Conservation (phyloP, 2,113 vertebrate species). For the Sander vitreus region DNA sequence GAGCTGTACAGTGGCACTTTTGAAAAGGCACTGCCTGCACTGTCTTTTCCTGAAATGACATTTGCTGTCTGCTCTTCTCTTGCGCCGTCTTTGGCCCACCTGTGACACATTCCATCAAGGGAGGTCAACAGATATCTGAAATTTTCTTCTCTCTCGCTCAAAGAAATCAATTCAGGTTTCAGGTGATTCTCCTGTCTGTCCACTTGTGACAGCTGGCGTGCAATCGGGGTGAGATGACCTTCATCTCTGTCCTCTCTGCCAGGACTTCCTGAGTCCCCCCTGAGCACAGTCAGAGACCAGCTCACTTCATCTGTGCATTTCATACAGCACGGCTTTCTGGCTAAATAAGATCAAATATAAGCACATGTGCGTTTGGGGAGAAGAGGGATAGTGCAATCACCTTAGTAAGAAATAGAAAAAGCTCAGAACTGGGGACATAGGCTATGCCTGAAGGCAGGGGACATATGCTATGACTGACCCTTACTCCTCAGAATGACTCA, state of each 20-base stretch:
- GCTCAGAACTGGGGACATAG: slow-evolving; percentile 25
- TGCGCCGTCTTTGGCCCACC: slow-evolving; percentile 47
- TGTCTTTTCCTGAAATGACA: slow-evolving; percentile 68
- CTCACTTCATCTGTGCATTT: slow-evolving; percentile 63
- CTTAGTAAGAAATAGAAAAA: background rate
- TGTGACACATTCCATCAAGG: slow-evolving; percentile 75
- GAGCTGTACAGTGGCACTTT: slow-evolving; percentile 29
- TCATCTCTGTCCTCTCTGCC: slow-evolving; percentile 67
- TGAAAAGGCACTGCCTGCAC: slow-evolving; percentile 50
- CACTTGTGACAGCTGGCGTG: slow-evolving; percentile 69
- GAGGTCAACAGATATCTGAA: slow-evolving; percentile 80
- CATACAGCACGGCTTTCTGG: background rate
- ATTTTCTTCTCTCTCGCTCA: slow-evolving; percentile 69
- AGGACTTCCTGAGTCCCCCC: slow-evolving; percentile 53
- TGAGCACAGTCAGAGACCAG: slow-evolving; percentile 44
- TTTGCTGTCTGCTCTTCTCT: slow-evolving; percentile 64
- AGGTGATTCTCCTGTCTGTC: slow-evolving; percentile 77
- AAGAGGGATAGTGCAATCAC: slow-evolving; percentile 1
- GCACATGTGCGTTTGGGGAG: slow-evolving; percentile 8
- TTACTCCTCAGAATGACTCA: slow-evolving; percentile 16
- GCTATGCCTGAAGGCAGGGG: slow-evolving; percentile 40
- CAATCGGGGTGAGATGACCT: slow-evolving; percentile 70
- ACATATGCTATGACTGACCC: slow-evolving; percentile 46
- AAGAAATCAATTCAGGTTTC: slow-evolving; percentile 81
- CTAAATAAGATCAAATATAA: slow-evolving; percentile 47